Evolutionary conservation across 2,797 vertebrate genomes (phyloP).

Genomic region (Hydrocynus forskahlii): DNA sequence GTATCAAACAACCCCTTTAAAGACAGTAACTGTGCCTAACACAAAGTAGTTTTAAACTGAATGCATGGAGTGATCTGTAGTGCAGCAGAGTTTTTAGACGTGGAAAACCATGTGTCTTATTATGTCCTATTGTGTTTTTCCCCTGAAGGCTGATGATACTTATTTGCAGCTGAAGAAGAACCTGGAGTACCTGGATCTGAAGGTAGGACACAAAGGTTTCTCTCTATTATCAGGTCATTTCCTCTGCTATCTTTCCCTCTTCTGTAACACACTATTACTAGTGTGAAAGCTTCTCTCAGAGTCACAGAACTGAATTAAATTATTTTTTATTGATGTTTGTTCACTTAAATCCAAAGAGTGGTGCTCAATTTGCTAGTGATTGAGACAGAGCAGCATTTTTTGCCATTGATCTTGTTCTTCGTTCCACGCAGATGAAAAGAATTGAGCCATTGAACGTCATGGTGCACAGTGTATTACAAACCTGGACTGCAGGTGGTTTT

Average conservation of each 20-base stretch:
- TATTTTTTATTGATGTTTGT: background rate
- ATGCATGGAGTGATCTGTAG: background rate
- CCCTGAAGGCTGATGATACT: slow-evolving; percentile 87
- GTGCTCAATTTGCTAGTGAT: background rate
- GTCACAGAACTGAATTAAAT: background rate
- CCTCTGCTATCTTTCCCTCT: background rate
- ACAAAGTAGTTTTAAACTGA: background rate
- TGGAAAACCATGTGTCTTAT: background rate
- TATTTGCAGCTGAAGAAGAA: slow-evolving; percentile 96
- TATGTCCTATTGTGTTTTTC: slow-evolving; percentile 30
- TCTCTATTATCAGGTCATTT: background rate
- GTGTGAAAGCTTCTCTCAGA: background rate
- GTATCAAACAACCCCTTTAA: no score
- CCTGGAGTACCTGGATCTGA: slow-evolving; percentile 93
- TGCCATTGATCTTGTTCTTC: slow-evolving; percentile 73
- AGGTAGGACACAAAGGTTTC: slow-evolving; percentile 77
- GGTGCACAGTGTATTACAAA: slow-evolving; percentile 98
- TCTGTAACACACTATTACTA: slow-evolving; percentile 13
- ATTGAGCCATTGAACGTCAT: slow-evolving; percentile 97
- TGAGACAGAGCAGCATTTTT: background rate
- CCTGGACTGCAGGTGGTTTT: slow-evolving; percentile 93
- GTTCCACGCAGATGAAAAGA: slow-evolving; percentile 97
- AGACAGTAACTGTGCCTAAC: no score
- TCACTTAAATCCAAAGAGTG: background rate
- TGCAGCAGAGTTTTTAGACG: background rate